These are phyloP conservation scores for Cordilura impudica DNA, from an alignment of 2,888 invertebrate genomes.

Conservation along the genomic window DNA sequence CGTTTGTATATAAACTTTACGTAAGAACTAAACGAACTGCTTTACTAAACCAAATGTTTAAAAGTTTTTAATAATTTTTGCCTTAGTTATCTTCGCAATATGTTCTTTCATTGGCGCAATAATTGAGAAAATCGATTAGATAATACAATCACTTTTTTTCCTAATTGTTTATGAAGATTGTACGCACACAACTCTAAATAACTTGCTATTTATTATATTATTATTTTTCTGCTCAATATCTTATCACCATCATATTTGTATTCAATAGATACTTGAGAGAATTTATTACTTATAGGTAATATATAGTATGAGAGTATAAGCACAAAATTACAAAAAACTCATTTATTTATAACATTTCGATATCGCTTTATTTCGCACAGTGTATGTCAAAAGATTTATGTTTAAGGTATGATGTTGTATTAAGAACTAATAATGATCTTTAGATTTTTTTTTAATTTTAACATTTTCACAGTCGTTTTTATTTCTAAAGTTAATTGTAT, in stretches of 20 bases:
- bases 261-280: conserved; percentile 41
- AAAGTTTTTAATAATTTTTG: conserved; percentile 40
- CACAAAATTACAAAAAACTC: background rate
- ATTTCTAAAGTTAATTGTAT: background rate
- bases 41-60: conserved; percentile 41
- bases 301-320: background rate
- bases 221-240: conserved; percentile 45
- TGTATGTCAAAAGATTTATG: background rate
- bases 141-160: conserved; percentile 55
- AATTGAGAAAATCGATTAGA: conserved; percentile 66
- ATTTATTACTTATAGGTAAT: conserved; percentile 5
- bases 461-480: conserved; percentile 10
- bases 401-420: conserved; percentile 9
- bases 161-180: conserved; percentile 8
- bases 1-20: conserved; percentile 30
- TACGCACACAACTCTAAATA: conserved; percentile 2
- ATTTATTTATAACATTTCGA: background rate
- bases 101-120: conserved; percentile 63
- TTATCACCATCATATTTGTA: conserved; percentile 46
- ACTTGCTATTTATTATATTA: conserved; percentile 12
- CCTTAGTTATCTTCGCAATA: conserved; percentile 55
- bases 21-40: conserved; percentile 55
- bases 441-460: conserved; percentile 17
- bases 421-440: conserved; percentile 2
- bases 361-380: background rate